Evolutionary conservation across 2,113 vertebrate genomes (phyloP).

Genomic region (Oceanites oceanicus): DNA sequence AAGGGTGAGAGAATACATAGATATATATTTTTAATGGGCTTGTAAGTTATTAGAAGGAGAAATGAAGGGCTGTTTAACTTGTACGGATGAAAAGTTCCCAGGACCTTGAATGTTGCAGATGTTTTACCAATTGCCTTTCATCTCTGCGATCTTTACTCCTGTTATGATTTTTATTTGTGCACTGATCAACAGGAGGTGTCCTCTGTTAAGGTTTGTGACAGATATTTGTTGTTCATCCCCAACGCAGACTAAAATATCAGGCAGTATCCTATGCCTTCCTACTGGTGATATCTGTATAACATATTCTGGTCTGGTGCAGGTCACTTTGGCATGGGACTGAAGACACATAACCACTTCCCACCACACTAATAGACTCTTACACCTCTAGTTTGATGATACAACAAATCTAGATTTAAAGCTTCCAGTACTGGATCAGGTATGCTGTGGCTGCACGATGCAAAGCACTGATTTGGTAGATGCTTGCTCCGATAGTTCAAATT

Average conservation of each 20-base stretch:
- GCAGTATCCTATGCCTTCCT: background rate
- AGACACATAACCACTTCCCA: background rate
- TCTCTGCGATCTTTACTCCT: background rate
- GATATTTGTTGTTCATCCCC: background rate
- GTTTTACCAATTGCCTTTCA: background rate
- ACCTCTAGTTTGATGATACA: background rate
- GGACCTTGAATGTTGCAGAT: background rate
- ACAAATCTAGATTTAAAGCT: background rate
- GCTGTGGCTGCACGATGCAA: accelerated
- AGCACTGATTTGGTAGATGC: background rate
- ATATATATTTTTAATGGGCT: constrained; percentile 48
- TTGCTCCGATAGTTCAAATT: background rate
- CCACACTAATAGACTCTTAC: background rate
- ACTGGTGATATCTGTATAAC: background rate
- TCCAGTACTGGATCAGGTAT: background rate
- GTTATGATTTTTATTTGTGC: background rate
- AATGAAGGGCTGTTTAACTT: constrained; percentile 4
- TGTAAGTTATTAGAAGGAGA: constrained; percentile 52
- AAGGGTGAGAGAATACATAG: constrained; percentile 19
- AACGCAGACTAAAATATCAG: background rate
- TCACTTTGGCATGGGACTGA: background rate
- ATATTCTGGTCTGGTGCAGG: background rate
- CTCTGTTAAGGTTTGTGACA: constrained; percentile 10
- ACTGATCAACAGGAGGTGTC: background rate
- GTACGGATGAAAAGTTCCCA: background rate